Percentiles rank a stretch among this genome's conserved stretches.
These are phyloP conservation scores for Muscicapa striata DNA, from an alignment of 2,797 vertebrate genomes.

Conservation along the genomic window DNA sequence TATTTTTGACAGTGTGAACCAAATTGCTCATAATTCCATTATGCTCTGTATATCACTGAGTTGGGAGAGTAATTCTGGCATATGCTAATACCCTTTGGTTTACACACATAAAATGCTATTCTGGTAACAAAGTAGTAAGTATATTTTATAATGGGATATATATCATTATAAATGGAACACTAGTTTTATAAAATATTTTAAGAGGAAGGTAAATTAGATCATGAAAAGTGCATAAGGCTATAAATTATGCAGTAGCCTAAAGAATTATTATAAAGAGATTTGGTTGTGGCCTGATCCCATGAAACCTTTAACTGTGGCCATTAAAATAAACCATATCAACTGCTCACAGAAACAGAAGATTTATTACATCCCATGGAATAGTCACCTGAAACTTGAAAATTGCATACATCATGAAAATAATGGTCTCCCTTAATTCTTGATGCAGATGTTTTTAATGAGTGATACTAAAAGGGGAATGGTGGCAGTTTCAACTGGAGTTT, in stretches of 20 bases:
- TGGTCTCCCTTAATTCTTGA: neutral
- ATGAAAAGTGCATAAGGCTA: slow-evolving; percentile 76
- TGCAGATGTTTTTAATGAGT: slow-evolving; percentile 36
- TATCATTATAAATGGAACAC: slow-evolving; percentile 75
- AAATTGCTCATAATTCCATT: slow-evolving; percentile 53
- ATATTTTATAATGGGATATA: slow-evolving; percentile 69
- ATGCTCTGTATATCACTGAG: slow-evolving; percentile 7
- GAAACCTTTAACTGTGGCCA: slow-evolving; percentile 68
- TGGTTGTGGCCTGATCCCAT: slow-evolving; percentile 68
- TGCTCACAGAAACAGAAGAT: slow-evolving; percentile 18
- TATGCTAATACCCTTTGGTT: slow-evolving; percentile 35
- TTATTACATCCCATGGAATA: neutral
- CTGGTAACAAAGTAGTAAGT: slow-evolving; percentile 52
- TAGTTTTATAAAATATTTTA: slow-evolving; percentile 78
- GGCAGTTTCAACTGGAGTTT: neutral
- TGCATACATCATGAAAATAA: neutral
- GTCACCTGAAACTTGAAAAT: slow-evolving; percentile 19
- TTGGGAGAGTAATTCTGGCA: slow-evolving; percentile 42
- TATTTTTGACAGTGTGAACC: slow-evolving; percentile 53
- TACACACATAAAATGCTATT: slow-evolving; percentile 44
- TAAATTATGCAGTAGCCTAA: slow-evolving; percentile 77
- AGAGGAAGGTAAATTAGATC: slow-evolving; percentile 78
- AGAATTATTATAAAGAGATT: slow-evolving; percentile 77
- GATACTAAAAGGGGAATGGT: neutral
- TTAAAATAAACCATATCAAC: slow-evolving; percentile 68